Evolutionary conservation across 2,888 invertebrate genomes (phyloP).

Genomic region (Prenolepis imparis): DNA sequence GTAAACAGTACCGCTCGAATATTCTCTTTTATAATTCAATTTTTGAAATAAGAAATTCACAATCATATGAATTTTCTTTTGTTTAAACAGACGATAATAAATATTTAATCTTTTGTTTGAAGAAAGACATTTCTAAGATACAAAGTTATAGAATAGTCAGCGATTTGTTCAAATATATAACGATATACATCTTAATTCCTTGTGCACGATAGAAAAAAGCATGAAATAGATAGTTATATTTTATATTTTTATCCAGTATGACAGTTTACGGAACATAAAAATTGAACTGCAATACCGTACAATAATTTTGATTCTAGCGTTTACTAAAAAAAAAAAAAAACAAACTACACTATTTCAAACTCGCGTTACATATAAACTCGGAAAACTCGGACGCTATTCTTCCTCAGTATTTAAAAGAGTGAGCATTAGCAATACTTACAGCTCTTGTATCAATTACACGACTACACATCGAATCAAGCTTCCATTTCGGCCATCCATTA

Average conservation of each 20-base stretch:
- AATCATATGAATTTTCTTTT: background rate
- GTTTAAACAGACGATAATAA: background rate
- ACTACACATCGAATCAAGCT: constrained; percentile 42
- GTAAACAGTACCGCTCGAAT: constrained; percentile 27
- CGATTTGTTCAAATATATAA: background rate
- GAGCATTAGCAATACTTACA: constrained; percentile 32
- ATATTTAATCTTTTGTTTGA: background rate
- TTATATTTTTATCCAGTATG: constrained; percentile 16
- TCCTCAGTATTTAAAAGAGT: constrained; percentile 39
- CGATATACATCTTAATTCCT: background rate
- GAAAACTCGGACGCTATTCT: background rate
- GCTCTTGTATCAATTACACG: constrained; percentile 47
- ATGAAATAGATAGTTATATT: constrained; percentile 8
- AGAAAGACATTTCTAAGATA: background rate
- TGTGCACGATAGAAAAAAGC: constrained; percentile 8
- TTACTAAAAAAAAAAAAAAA: constrained; percentile 17
- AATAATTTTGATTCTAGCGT: constrained; percentile 25
- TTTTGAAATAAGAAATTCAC: constrained; percentile 18
- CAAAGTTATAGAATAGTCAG: background rate
- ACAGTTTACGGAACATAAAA: constrained; percentile 12
- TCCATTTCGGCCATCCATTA: constrained; percentile 53
- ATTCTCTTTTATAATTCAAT: constrained; percentile 15
- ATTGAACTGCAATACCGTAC: constrained; percentile 4
- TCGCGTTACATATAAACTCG: background rate
- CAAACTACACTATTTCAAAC: too few relatives aligned